Base-by-base conservation (phyloP, 2,797 vertebrate species). In the Myotis vivesi region DNA sequence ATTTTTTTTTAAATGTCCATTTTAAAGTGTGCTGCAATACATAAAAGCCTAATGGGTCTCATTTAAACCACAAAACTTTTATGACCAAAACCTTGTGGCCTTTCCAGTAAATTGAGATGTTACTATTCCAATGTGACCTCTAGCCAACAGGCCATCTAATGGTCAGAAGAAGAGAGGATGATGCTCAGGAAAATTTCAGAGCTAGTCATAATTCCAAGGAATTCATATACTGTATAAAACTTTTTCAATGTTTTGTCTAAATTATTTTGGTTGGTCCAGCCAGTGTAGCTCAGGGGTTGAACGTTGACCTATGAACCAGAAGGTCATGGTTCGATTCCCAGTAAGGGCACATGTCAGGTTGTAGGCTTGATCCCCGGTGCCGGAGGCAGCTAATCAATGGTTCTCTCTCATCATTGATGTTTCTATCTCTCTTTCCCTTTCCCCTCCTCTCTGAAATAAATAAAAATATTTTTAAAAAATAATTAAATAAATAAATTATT, bases 11-110 rank as follows among this genome's bases (percentile, higher is more conserved):
- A n/a, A 72, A 38, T 44, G 36, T 11, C 64, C n/a, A 73, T 41
- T 71, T 89, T 91, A 55, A 75, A 87, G n/a, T 71, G 68, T 33
- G 16, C 62, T 84, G 7, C 72, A 95, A 87, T 82, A 83, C 13
- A 28, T 46, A 57, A 85, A 0, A 17, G 46, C 3, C 83, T 73
- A 92, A 72, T 36, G 8, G 13, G 15, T 75, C 72, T 93, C 57
- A 80, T 33, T 82, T 55, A 57, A 73, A 91, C 49, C 69, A 82
- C 16, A 36, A 85, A 94, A 82, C 28, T 55, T 92, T 79, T 62
- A 95, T 15, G 68, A 69, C 36, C 25, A 82, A 46, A 91, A 88
- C 38, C 7, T 41, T 8, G 46, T 17, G 36, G 44, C 6, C 57
- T 87, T 94, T 68, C 79, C 53, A 79, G 57, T 79, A 89, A 75